Conservation (phyloP, 1,140 invertebrate species). For the Camponotus pennsylvanicus region DNA sequence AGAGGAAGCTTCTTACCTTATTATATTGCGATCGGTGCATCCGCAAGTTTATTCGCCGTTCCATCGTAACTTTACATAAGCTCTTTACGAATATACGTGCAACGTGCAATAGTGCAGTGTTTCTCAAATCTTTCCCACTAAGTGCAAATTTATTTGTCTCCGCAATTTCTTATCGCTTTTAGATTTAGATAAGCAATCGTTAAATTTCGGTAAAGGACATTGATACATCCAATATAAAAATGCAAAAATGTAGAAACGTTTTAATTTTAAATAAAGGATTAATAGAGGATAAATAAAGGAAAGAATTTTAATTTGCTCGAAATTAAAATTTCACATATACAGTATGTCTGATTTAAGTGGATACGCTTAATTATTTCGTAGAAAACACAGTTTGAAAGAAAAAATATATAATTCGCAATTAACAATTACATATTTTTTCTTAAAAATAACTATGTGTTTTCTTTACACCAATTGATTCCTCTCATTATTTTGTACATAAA, state of each 20-base stretch:
- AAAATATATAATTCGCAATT: no score
- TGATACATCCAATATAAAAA: background rate
- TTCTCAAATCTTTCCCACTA: background rate
- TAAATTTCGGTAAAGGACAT: background rate
- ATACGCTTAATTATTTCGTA: no score
- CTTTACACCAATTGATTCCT: no score
- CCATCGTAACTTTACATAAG: background rate
- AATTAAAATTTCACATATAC: background rate
- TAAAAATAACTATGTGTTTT: no score
- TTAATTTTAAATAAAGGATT: no score
- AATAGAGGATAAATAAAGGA: no score
- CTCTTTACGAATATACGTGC: background rate
- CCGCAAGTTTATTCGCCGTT: conserved; percentile 19
- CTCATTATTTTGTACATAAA: no score
- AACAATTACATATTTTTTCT: no score
- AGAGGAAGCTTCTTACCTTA: conserved; percentile 12
- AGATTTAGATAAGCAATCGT: background rate
- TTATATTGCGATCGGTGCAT: conserved; percentile 4
- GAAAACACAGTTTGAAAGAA: no score
- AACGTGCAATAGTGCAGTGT: background rate
- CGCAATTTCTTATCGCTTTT: background rate
- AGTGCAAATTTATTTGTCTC: background rate
- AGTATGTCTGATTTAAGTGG: no score
- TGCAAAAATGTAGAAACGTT: background rate
- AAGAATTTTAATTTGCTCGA: background rate